Evolutionary conservation across 2,888 invertebrate genomes (phyloP).

Genomic region (Ochropacha duplaris): DNA sequence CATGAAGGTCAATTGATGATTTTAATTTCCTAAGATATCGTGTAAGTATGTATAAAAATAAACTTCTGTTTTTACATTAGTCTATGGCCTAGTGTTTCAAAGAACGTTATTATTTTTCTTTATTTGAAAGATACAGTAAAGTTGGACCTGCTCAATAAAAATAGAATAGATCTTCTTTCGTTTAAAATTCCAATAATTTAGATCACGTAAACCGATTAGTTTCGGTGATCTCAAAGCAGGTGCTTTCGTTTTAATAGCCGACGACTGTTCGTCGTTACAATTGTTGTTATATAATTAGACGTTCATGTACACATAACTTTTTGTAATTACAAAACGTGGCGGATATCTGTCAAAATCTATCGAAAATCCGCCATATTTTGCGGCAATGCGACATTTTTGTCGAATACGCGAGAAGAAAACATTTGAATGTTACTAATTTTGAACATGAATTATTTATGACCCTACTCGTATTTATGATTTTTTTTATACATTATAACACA

Average conservation of each 20-base stretch:
- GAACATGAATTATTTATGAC: too few relatives aligned
- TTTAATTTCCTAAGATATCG: background rate
- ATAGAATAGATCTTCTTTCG: background rate
- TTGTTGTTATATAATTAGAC: background rate
- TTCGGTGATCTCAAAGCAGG: conserved; percentile 29
- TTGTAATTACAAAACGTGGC: too few relatives aligned
- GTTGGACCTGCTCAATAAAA: background rate
- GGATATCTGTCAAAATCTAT: too few relatives aligned
- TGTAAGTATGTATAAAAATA: background rate
- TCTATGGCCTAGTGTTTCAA: background rate
- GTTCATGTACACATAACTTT: conserved; percentile 10
- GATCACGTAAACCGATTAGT: conserved; percentile 43
- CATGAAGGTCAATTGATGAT: background rate
- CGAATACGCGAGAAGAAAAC: too few relatives aligned
- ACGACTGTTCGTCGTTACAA: conserved; percentile 27
- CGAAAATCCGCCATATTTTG: too few relatives aligned
- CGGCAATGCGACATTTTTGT: too few relatives aligned
- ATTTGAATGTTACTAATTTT: too few relatives aligned
- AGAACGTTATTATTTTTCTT: background rate
- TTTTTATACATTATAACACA: background rate
- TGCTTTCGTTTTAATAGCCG: conserved; percentile 51
- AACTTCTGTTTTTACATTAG: too few relatives aligned
- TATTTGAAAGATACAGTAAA: background rate
- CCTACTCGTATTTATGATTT: too few relatives aligned
- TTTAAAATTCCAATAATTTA: conserved; percentile 32